Evolutionary conservation across 2,113 vertebrate genomes (phyloP).

Genomic region (Apus apus): DNA sequence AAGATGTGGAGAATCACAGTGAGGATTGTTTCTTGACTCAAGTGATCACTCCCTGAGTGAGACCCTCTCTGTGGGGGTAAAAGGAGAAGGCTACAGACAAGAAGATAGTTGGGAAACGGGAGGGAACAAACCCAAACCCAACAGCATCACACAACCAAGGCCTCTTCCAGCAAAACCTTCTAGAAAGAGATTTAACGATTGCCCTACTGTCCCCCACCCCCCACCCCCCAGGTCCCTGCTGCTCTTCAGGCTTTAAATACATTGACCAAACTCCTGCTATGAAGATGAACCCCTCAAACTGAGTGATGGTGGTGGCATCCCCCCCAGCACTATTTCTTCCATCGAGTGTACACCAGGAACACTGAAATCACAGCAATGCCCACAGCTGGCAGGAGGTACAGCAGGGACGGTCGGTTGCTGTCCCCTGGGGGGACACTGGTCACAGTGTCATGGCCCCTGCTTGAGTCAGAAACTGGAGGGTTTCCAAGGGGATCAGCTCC

Average conservation of each 20-base stretch:
- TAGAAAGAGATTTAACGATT: not conserved
- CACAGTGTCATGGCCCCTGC: accelerated
- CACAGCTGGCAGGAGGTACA: not conserved
- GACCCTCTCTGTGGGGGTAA: not conserved
- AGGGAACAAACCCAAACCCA: not conserved
- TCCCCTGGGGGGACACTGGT: accelerated
- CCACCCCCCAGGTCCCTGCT: not conserved
- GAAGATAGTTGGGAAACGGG: not conserved
- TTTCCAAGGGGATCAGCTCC: not conserved
- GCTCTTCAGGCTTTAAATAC: not conserved
- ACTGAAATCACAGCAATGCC: not conserved
- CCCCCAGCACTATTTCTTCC: not conserved
- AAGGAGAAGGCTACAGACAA: not conserved
- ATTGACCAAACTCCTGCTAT: not conserved
- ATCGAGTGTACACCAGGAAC: not conserved
- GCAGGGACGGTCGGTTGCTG: not conserved
- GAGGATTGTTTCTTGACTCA: not conserved
- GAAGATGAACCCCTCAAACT: not conserved
- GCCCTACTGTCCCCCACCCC: not conserved
- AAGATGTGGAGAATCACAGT: accelerated
- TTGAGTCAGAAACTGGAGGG: not conserved
- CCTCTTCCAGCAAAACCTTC: slow-evolving; percentile 8
- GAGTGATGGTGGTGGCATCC: accelerated
- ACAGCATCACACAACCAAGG: not conserved
- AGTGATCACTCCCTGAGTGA: accelerated